phyloP scores from a whole-genome alignment of 2,888 invertebrate genomes.

The Alviniconcha strummeri region DNA sequence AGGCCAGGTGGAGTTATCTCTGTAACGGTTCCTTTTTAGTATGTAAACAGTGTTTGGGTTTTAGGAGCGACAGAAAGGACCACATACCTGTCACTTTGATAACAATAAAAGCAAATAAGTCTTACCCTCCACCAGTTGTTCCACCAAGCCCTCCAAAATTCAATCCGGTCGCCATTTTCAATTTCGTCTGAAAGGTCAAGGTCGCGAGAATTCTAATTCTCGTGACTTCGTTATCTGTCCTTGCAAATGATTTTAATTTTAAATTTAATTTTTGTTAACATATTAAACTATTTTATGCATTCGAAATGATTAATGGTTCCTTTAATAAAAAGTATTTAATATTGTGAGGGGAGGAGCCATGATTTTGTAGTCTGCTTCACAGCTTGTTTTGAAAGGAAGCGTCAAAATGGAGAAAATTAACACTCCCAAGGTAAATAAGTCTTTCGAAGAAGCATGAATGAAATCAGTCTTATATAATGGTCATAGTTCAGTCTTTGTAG shows the following conservation, averaged over 20 bases:
- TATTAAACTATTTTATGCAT: too few species aligned
- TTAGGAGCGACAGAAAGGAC: too few species aligned
- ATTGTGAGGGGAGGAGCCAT: constrained; percentile 24
- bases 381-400: constrained; percentile 29
- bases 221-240: background rate
- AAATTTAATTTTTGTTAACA: background rate
- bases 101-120: too few species aligned
- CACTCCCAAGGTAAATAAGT: constrained; percentile 54
- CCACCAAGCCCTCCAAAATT: constrained; percentile 22
- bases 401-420: constrained; percentile 55
- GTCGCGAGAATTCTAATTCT: background rate
- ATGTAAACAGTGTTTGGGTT: too few species aligned
- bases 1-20: too few species aligned
- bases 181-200: constrained; percentile 29
- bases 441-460: too few species aligned
- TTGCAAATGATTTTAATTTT: background rate
- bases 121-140: background rate
- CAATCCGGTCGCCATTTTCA: constrained; percentile 35
- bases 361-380: constrained; percentile 34
- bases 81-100: too few species aligned
- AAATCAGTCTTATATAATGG: too few species aligned
- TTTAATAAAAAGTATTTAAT: background rate
- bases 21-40: too few species aligned
- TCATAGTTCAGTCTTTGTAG: too few species aligned
- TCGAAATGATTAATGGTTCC: background rate